These are phyloP conservation scores for Hartigia nigra DNA, from an alignment of 2,888 invertebrate genomes.

Conservation along the genomic window DNA sequence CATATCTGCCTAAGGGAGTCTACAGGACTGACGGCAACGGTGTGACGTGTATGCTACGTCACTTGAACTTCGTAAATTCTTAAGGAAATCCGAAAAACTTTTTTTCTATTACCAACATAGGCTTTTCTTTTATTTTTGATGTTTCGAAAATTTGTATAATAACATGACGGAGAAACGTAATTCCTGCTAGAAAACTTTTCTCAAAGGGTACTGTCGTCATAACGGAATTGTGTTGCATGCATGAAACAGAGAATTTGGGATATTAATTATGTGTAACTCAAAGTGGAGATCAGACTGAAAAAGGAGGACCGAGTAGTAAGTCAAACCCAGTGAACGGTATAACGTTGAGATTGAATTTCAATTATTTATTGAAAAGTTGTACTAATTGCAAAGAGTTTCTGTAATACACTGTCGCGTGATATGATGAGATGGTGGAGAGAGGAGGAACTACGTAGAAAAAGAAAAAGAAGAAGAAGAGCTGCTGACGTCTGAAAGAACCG, in stretches of 20 bases:
- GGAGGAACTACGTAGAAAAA: background rate
- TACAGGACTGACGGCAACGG: slow-evolving; percentile 1
- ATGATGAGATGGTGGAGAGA: background rate
- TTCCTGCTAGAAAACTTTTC: slow-evolving; percentile 45
- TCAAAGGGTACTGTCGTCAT: background rate
- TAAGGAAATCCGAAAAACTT: background rate
- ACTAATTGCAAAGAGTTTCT: slow-evolving; percentile 42
- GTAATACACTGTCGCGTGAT: slow-evolving; percentile 32
- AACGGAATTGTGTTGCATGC: background rate
- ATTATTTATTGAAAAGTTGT: slow-evolving; percentile 53
- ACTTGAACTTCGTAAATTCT: background rate
- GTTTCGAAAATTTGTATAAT: background rate
- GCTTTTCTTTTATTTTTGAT: background rate
- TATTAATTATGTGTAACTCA: slow-evolving; percentile 39
- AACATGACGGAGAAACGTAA: slow-evolving; percentile 41
- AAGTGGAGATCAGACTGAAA: background rate
- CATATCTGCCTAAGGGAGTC: slow-evolving; percentile 14
- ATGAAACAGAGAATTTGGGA: background rate
- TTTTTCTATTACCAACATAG: background rate
- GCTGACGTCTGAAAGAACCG: slow-evolving; percentile 27
- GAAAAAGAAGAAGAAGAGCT: background rate
- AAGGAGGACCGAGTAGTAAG: background rate
- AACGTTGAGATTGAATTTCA: slow-evolving; percentile 48
- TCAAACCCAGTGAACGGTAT: background rate
- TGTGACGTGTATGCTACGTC: background rate